phyloP scores from a whole-genome alignment of 2,113 vertebrate genomes.

The Uria aalge region DNA sequence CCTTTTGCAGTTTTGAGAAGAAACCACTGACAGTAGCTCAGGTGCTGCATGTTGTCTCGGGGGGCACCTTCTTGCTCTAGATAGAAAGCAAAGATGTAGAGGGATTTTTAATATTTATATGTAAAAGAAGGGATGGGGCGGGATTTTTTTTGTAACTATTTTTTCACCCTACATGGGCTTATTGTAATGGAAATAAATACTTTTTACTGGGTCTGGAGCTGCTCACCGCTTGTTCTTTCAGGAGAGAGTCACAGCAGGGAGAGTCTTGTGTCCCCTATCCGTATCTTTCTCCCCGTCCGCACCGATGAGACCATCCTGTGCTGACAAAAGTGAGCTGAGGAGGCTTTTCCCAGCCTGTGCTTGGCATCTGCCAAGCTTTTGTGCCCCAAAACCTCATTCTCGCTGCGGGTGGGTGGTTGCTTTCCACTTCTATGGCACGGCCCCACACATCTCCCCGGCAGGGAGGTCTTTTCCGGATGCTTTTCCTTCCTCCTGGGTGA shows the following conservation, averaged over 20 bases:
- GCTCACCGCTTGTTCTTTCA: not conserved
- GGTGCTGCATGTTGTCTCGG: not conserved
- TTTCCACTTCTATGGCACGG: not conserved
- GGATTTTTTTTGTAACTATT: constrained; percentile 47
- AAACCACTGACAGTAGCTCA: not conserved
- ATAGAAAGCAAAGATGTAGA: not conserved
- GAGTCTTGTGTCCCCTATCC: not conserved
- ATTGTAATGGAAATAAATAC: constrained; percentile 70
- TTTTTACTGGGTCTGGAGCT: constrained; percentile 40
- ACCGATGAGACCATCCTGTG: rapidly evolving
- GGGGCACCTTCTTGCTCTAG: not conserved
- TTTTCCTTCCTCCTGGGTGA: not conserved
- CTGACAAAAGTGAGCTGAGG: not conserved
- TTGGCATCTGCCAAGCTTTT: not conserved
- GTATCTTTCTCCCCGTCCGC: rapidly evolving
- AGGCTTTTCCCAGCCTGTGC: not conserved
- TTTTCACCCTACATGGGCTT: constrained; percentile 53
- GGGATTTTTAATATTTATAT: constrained; percentile 28
- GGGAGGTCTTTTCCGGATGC: not conserved
- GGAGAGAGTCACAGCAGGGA: not conserved
- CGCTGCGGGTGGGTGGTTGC: rapidly evolving
- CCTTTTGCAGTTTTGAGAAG: not conserved
- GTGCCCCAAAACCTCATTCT: not conserved
- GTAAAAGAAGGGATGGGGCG: constrained; percentile 9
- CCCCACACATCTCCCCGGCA: not conserved